Conservation (phyloP, 1,140 invertebrate species). For the Centruroides sculpturatus region DNA sequence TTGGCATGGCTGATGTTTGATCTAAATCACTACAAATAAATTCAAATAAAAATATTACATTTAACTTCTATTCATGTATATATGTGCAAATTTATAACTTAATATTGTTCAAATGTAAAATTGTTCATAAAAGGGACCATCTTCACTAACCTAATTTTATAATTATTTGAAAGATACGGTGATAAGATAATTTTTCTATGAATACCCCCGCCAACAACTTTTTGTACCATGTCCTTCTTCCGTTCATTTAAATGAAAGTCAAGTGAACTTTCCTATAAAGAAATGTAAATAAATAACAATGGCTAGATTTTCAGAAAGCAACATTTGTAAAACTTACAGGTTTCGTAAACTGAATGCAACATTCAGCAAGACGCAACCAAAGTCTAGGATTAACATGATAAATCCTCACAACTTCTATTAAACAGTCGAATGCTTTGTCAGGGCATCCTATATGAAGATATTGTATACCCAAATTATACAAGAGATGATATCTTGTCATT, state of each 20-base stretch:
- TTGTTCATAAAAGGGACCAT: no score
- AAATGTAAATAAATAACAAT: not conserved
- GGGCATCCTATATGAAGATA: constrained; percentile 64
- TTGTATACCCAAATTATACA: constrained; percentile 82
- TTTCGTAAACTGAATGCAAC: constrained; percentile 45
- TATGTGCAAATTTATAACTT: no score
- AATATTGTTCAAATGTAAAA: no score
- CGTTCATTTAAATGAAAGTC: constrained; percentile 31
- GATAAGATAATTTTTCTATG: constrained; percentile 43
- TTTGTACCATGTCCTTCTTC: constrained; percentile 48
- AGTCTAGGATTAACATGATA: constrained; percentile 75
- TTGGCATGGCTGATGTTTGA: constrained; percentile 44
- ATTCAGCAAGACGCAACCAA: constrained; percentile 86
- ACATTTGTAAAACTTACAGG: not conserved
- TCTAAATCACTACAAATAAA: not conserved
- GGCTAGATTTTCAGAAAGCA: not conserved
- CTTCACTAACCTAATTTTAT: no score
- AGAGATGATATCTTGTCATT: constrained; percentile 54
- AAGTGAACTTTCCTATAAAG: not conserved
- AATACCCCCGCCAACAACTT: constrained; percentile 41
- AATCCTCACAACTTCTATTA: constrained; percentile 69
- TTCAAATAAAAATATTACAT: not conserved
- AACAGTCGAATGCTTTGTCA: constrained; percentile 73
- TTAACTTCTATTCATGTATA: no score
- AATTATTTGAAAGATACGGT: not conserved